Evolutionary conservation across 2,113 vertebrate genomes (phyloP).

Genomic region (Hydrolagus affinis): DNA sequence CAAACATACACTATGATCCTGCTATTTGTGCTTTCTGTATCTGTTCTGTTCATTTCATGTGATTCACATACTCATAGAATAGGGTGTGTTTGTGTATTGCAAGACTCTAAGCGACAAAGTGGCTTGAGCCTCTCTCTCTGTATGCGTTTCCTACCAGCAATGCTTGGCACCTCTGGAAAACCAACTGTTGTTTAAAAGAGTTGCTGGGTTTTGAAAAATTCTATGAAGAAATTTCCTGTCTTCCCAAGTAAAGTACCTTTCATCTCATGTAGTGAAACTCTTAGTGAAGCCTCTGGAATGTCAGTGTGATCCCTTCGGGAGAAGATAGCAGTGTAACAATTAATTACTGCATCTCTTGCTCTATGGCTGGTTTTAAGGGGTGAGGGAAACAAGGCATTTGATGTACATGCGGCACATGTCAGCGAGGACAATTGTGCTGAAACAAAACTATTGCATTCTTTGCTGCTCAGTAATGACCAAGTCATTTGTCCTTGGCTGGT

Average conservation of each 20-base stretch:
- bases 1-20: too few relatives aligned
- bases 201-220: neutral
- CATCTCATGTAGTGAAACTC: neutral
- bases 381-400: neutral
- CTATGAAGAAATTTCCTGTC: neutral
- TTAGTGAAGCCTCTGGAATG: neutral
- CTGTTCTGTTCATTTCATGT: too few relatives aligned
- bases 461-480: neutral
- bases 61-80: too few relatives aligned
- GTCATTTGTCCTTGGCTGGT: too few relatives aligned
- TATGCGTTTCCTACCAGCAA: too few relatives aligned
- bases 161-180: too few relatives aligned
- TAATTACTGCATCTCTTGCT: neutral
- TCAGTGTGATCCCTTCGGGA: neutral
- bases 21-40: too few relatives aligned
- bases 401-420: neutral
- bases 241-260: neutral
- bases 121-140: too few relatives aligned
- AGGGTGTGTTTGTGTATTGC: too few relatives aligned
- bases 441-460: neutral
- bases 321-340: neutral
- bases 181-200: too few relatives aligned
- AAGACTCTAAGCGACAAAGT: too few relatives aligned
- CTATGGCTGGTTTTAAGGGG: too few relatives aligned
- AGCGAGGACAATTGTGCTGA: neutral